phyloP scores from a whole-genome alignment of 2,888 invertebrate genomes.

The Lepetodrilus schrolli region DNA sequence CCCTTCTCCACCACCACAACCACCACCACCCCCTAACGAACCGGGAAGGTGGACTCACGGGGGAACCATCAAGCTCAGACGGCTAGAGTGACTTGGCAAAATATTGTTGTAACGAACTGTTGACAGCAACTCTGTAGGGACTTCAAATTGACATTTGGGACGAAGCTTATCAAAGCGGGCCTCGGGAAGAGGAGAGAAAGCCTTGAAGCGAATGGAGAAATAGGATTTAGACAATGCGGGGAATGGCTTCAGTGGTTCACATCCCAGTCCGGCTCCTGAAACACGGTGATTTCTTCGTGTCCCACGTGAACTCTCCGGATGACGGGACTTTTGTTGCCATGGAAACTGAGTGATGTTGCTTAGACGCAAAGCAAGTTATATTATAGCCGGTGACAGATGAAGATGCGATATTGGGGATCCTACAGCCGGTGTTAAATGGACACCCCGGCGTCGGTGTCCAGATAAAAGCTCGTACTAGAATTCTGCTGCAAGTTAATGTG shows the following conservation, averaged over 20 bases:
- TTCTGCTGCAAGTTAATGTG: neutral
- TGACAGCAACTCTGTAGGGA: constrained; percentile 1
- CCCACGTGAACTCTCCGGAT: constrained; percentile 44
- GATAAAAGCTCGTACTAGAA: constrained; percentile 27
- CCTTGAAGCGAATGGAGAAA: constrained; percentile 11
- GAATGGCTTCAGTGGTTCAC: neutral
- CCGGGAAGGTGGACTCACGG: neutral
- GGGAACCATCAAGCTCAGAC: neutral
- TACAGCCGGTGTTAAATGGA: constrained; percentile 10
- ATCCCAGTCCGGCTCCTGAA: neutral
- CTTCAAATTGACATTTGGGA: constrained; percentile 9
- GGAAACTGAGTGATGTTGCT: constrained; percentile 39
- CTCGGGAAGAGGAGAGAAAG: neutral
- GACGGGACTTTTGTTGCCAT: constrained; percentile 43
- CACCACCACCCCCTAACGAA: constrained; percentile 22
- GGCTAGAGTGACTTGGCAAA: neutral
- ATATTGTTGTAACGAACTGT: constrained; percentile 14
- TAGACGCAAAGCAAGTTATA: constrained; percentile 26
- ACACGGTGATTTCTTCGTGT: constrained; percentile 29
- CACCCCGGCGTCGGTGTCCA: constrained; percentile 16
- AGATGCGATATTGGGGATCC: constrained; percentile 30
- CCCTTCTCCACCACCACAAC: too few species aligned
- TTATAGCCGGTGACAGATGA: constrained; percentile 35
- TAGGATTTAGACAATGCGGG: constrained; percentile 15
- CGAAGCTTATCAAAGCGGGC: constrained; percentile 15